Percentiles rank a stretch among this genome's conserved stretches.
Conservation (phyloP, 2,888 invertebrate genomes). For the Perizoma affinitatum region DNA sequence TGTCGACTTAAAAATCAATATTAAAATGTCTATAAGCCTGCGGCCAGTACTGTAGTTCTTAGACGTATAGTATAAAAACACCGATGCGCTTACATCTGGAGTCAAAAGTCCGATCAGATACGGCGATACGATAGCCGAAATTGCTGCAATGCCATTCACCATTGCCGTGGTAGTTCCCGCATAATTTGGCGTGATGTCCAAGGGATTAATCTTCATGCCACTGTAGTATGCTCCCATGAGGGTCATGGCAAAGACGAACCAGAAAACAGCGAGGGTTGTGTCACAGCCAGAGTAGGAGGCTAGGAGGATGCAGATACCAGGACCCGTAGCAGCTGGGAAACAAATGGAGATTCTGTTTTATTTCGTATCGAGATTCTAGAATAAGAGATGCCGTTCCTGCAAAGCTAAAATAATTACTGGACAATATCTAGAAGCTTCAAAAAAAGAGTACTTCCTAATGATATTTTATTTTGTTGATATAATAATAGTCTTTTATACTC, state of each 20-base stretch:
- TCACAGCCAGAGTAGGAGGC: conserved; percentile 87
- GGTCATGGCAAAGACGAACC: conserved; percentile 86
- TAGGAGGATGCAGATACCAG: conserved; percentile 85
- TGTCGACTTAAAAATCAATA: no score
- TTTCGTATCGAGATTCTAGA: no score
- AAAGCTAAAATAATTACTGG: no score
- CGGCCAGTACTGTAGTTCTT: no score
- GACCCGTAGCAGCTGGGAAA: conserved; percentile 85
- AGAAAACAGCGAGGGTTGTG: conserved; percentile 77
- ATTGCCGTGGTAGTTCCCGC: conserved; percentile 86
- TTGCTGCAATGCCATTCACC: conserved; percentile 86
- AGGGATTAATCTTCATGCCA: conserved; percentile 87
- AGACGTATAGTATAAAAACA: no score
- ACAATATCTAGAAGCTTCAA: no score
- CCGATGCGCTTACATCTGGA: conserved; percentile 77
- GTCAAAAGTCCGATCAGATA: conserved; percentile 85
- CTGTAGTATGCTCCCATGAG: conserved; percentile 89
- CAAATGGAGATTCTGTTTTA: background rate
- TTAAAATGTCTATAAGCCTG: no score
- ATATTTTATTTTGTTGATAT: no score
- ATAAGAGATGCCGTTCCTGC: no score
- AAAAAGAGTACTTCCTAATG: no score
- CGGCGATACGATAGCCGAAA: conserved; percentile 86
- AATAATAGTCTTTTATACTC: no score
- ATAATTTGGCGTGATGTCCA: conserved; percentile 86